Percentiles rank a stretch among this genome's conserved stretches.
phyloP scores from a whole-genome alignment of 2,888 invertebrate genomes.

The Harmothoe impar region DNA sequence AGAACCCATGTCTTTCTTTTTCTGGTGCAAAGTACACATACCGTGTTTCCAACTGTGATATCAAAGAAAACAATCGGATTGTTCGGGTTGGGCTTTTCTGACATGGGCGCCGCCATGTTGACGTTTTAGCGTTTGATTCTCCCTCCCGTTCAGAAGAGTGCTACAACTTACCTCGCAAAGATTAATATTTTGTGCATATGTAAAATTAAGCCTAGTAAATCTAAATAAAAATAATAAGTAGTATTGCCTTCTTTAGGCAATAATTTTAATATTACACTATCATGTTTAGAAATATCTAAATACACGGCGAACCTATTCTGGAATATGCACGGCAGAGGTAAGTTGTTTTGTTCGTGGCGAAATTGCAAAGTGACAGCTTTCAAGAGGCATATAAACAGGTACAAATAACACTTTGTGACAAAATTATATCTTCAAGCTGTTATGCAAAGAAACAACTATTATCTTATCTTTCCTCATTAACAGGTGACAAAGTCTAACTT shows the following conservation, averaged over 20 bases:
- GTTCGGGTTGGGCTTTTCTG: slow-evolving; percentile 87
- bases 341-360: slow-evolving; percentile 29
- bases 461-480: background rate
- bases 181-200: too few species aligned
- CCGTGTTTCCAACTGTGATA: slow-evolving; percentile 96
- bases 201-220: too few species aligned
- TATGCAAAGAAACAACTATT: background rate
- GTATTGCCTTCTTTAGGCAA: too few species aligned
- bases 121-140: background rate
- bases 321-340: background rate
- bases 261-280: too few species aligned
- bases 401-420: background rate
- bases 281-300: too few species aligned
- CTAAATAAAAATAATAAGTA: too few species aligned
- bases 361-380: background rate
- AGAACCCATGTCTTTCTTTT: too few species aligned
- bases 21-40: slow-evolving; percentile 84
- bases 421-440: background rate
- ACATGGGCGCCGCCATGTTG: slow-evolving; percentile 58
- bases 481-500: background rate
- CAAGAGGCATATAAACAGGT: background rate
- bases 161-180: too few species aligned
- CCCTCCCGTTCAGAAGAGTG: too few species aligned
- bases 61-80: slow-evolving; percentile 99
- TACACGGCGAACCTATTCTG: too few species aligned